Base-by-base conservation (phyloP, 1,140 invertebrate species). In the Physella acuta region DNA sequence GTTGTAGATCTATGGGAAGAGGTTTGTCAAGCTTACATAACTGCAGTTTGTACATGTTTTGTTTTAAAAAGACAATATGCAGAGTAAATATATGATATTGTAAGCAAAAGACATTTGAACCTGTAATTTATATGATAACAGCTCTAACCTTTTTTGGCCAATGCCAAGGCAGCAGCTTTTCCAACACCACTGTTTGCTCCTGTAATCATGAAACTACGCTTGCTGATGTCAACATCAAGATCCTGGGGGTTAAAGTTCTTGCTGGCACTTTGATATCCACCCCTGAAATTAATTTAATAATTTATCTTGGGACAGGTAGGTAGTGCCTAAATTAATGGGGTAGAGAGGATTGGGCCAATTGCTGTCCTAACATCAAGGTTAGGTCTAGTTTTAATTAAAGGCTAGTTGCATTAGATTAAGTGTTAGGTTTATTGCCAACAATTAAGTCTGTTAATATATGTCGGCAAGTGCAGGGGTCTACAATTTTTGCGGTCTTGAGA, bases 111-210 rank as follows among this genome's bases (percentile, higher is more conserved):
- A n/a, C n/a, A n/a, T n/a, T n/a, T n/a, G n/a, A n/a, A n/a, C n/a
- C n/a, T n/a, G n/a, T n/a, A n/a, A n/a, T n/a, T n/a, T n/a, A n/a
- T n/a, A n/a, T n/a, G n/a, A n/a, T n/a, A n/a, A n/a, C n/a, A n/a
- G n/a, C n/a, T 53, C 52, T 39, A 53, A 79, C 80, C 81, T 78
- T 71, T 79, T 62, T 82, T 75, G 11, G 81, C 82, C 56, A 83
- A 71, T 24, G 73, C 73, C 39, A 80, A 26, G n/a, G 81, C 82
- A 37, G 74, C 59, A 53, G 62, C 74, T 66, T 75, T 81, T 17
- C 87, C 87, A 34, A 88, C 79, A 0, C 86, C 87, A 75, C 85
- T 86, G 73, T 87, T 87, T 20, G 83, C 86, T 11, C 82, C 80
- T 51, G 86, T 87, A 31, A 87, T 84, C 78, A 87, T 82, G 68